Evolutionary conservation across 35 echinoderm and acorn worm species (phyloP).

Genomic region (Patiria miniata): DNA sequence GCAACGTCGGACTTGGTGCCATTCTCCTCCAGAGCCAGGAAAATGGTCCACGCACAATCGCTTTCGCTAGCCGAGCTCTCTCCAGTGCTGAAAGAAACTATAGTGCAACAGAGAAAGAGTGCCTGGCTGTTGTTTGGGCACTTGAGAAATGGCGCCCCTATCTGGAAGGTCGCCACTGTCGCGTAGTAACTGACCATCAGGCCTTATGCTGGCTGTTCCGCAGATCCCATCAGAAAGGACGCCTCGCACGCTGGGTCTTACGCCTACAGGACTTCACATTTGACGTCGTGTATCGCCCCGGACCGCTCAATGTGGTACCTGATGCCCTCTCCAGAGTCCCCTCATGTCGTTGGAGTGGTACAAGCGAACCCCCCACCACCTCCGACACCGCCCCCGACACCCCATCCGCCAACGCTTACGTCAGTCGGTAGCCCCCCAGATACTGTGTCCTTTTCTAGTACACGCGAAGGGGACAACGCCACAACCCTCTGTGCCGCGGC

Average conservation of each 20-base stretch:
- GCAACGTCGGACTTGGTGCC: too few relatives aligned
- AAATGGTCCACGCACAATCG: background rate
- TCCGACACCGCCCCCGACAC: background rate
- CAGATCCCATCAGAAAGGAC: background rate
- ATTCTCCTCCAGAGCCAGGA: slow-evolving; percentile 24
- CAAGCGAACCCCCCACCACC: background rate
- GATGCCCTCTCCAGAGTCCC: slow-evolving; percentile 36
- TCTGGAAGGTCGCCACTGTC: slow-evolving; percentile 17
- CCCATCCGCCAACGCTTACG: background rate
- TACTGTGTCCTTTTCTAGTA: background rate
- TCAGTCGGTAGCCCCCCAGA: too few relatives aligned
- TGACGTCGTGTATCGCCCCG: slow-evolving; percentile 28
- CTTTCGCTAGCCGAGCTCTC: slow-evolving; percentile 14
- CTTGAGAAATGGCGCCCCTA: slow-evolving; percentile 43
- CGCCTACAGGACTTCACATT: slow-evolving; percentile 24
- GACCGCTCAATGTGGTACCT: slow-evolving; percentile 11
- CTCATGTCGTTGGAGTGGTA: background rate
- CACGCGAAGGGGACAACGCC: too few relatives aligned
- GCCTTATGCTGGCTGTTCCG: slow-evolving; percentile 37
- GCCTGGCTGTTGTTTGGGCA: slow-evolving; percentile 41
- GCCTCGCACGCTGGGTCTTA: slow-evolving; percentile 34
- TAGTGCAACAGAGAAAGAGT: slow-evolving; percentile 54
- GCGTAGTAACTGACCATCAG: slow-evolving; percentile 43
- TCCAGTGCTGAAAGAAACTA: slow-evolving; percentile 11
- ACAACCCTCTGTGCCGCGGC: background rate